Evolutionary conservation across 1,140 invertebrate species (phyloP).

Genomic region (Drosophila cardini): DNA sequence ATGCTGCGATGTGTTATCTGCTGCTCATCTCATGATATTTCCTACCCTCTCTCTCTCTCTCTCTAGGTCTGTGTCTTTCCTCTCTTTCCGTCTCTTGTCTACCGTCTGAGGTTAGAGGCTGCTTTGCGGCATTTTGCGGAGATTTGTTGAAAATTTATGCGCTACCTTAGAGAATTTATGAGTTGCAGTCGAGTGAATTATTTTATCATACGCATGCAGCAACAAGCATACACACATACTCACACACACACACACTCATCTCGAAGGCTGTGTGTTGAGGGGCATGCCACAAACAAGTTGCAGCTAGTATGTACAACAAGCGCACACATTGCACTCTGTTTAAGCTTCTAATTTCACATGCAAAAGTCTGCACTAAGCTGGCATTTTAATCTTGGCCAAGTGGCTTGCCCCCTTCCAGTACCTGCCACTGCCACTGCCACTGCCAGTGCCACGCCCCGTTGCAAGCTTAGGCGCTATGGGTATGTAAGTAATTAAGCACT

Average conservation of each 20-base stretch:
- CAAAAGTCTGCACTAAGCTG: conserved; percentile 80
- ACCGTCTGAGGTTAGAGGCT: conserved; percentile 69
- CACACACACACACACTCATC: conserved; percentile 8
- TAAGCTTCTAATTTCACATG: conserved; percentile 83
- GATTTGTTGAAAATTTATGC: conserved; percentile 82
- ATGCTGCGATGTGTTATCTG: conserved; percentile 37
- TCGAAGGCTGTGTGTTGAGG: conserved; percentile 21
- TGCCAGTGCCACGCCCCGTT: background rate
- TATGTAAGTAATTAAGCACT: conserved; percentile 78
- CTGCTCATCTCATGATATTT: background rate
- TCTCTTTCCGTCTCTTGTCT: background rate
- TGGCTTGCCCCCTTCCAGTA: conserved; percentile 32
- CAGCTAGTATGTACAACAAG: conserved; percentile 29
- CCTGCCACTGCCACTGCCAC: background rate
- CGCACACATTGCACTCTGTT: conserved; percentile 46
- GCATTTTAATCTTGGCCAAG: conserved; percentile 80
- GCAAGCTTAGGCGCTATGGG: conserved; percentile 34
- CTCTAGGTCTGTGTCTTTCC: background rate
- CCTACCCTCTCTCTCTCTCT: background rate
- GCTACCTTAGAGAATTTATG: conserved; percentile 83
- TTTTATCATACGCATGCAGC: conserved; percentile 83
- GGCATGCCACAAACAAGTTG: conserved; percentile 76
- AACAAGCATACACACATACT: conserved; percentile 57
- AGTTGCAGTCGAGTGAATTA: conserved; percentile 83
- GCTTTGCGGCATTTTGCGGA: conserved; percentile 81